Percentiles rank a stretch among this genome's conserved stretches.
Evolutionary conservation across 2,888 invertebrate species (phyloP).

Genomic region (Pegoplata infirma): DNA sequence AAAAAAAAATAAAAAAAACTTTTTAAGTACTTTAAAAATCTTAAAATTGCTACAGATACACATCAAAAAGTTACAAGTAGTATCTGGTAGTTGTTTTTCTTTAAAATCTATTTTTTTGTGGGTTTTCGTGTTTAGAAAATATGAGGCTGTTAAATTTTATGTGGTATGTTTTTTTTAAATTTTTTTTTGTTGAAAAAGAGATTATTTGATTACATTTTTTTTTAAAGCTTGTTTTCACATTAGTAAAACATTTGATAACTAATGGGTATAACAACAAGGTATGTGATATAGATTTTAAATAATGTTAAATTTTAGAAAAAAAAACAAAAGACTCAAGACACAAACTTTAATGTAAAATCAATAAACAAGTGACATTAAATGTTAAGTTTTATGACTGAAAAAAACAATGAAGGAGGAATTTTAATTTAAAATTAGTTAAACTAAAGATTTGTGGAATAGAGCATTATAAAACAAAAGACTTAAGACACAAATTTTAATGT

Average conservation of each 20-base stretch:
- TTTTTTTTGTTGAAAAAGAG: background rate
- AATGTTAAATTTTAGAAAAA: background rate
- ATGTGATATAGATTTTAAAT: background rate
- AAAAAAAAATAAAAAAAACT: background rate
- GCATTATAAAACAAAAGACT: background rate
- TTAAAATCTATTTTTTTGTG: background rate
- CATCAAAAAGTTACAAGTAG: background rate
- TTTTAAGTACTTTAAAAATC: constrained; percentile 10
- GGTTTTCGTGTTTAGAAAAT: constrained; percentile 12
- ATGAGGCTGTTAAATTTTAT: constrained; percentile 49
- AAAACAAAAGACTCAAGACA: background rate
- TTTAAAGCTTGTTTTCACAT: background rate
- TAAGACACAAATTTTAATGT: too few relatives aligned
- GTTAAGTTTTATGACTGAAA: background rate
- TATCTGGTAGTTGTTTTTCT: background rate
- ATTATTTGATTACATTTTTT: background rate
- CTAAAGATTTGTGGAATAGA: too few relatives aligned
- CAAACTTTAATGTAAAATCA: constrained; percentile 9
- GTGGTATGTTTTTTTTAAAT: constrained; percentile 35
- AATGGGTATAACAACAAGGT: background rate
- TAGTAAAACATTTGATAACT: background rate
- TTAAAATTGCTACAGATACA: constrained; percentile 22
- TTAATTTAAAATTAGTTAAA: too few relatives aligned
- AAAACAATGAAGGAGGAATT: too few relatives aligned
- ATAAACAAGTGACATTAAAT: background rate